phyloP scores from a whole-genome alignment of 64 coral and sea anemone species.

The Cladopsammia gracilis region DNA sequence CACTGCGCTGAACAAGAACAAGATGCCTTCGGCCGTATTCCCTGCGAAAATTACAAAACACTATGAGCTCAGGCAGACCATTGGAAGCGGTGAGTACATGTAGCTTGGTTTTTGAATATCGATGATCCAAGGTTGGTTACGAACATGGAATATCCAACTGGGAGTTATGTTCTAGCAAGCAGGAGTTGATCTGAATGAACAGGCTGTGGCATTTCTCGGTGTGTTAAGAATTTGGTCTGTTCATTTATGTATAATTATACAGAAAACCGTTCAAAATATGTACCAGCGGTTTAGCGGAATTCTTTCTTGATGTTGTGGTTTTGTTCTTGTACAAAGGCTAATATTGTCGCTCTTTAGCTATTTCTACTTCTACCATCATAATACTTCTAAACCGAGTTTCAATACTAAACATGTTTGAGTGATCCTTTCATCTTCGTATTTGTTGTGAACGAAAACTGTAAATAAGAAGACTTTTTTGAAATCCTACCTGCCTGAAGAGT shows the following conservation, averaged over 20 bases:
- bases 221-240: too few species aligned
- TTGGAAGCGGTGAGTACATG: slow-evolving; percentile 93
- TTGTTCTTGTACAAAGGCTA: too few species aligned
- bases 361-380: background rate
- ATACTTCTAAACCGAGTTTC: too few species aligned
- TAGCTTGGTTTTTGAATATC: background rate
- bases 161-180: background rate
- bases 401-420: background rate
- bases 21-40: slow-evolving; percentile 87
- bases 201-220: too few species aligned
- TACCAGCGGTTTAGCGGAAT: too few species aligned
- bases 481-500: background rate
- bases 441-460: slow-evolving; percentile 4
- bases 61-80: slow-evolving; percentile 89
- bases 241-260: too few species aligned
- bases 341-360: background rate
- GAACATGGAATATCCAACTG: background rate
- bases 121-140: background rate
- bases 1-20: background rate
- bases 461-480: background rate
- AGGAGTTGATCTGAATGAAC: too few species aligned
- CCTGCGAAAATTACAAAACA: slow-evolving; percentile 78
- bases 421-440: background rate
- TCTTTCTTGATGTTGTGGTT: too few species aligned
- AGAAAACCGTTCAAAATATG: too few species aligned